These are phyloP conservation scores for Geotrupes spiniger DNA, from an alignment of 2,888 invertebrate species.

Conservation along the genomic window DNA sequence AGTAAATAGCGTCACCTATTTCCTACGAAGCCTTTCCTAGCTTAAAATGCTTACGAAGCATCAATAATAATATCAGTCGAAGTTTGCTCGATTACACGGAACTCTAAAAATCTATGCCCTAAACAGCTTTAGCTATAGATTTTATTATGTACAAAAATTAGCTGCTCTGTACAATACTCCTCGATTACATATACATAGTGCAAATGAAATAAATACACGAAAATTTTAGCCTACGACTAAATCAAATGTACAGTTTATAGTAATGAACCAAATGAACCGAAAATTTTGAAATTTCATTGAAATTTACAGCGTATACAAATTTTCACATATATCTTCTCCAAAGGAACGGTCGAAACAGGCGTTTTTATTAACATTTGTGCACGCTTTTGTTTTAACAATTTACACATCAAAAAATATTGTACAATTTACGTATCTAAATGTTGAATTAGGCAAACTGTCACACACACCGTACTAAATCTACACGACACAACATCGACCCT, in stretches of 20 bases:
- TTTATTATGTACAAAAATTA: constrained; percentile 33
- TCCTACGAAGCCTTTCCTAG: constrained; percentile 29
- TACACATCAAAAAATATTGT: constrained; percentile 44
- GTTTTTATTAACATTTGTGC: constrained; percentile 15
- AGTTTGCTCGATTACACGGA: constrained; percentile 41
- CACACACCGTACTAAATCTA: constrained; percentile 36
- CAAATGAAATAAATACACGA: constrained; percentile 15
- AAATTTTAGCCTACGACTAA: constrained; percentile 1
- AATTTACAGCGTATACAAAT: constrained; percentile 31
- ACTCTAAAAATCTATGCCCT: constrained; percentile 23
- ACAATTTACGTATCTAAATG: constrained; percentile 52
- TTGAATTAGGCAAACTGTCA: constrained; percentile 34
- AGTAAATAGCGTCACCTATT: constrained; percentile 20
- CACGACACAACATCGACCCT: constrained; percentile 46
- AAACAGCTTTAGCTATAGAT: constrained; percentile 27
- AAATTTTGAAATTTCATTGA: not conserved
- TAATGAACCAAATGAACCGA: not conserved
- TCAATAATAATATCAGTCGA: constrained; percentile 42
- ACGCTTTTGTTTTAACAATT: constrained; percentile 14
- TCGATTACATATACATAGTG: constrained; percentile 15
- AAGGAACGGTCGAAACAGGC: constrained; percentile 12
- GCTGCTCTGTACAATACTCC: constrained; percentile 34
- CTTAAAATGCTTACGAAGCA: constrained; percentile 24
- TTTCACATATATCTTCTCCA: constrained; percentile 17
- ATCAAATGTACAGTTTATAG: not conserved